Percentiles rank a stretch among this genome's conserved stretches.
phyloP scores from a whole-genome alignment of 2,113 vertebrate genomes.

The Petrocephalus zakoni region DNA sequence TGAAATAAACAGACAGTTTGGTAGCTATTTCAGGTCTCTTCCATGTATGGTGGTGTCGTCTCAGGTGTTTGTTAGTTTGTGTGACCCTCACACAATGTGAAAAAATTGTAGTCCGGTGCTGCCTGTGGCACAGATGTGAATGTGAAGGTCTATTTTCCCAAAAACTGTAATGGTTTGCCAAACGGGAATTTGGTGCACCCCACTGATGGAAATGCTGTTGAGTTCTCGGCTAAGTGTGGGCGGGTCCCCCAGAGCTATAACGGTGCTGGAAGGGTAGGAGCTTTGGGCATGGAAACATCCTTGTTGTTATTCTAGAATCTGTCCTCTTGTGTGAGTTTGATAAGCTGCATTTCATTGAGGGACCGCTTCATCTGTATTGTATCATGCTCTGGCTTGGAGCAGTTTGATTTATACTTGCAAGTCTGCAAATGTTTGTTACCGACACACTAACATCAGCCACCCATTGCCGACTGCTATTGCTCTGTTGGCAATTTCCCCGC shows the following conservation, averaged over 20 bases:
- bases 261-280: not conserved
- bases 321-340: not conserved
- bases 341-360: not conserved
- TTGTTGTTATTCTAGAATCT: not conserved
- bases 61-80: not conserved
- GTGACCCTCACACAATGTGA: not conserved
- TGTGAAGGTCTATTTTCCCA: not conserved
- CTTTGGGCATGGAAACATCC: not conserved
- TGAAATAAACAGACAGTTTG: not conserved
- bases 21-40: not conserved
- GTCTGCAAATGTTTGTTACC: not conserved
- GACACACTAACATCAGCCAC: not conserved
- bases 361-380: not conserved
- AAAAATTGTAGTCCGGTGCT: not conserved
- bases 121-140: not conserved
- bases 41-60: not conserved
- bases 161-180: not conserved
- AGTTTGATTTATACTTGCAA: not conserved
- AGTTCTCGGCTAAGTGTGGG: not conserved
- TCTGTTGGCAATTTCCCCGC: not conserved
- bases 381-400: not conserved
- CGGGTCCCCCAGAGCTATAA: not conserved
- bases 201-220: not conserved
- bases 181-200: not conserved
- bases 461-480: not conserved